A percentile compares a stretch with the other conserved stretches of the same genome.
Conservation (phyloP, 1,140 invertebrate genomes). For the Steinernema khuongi region DNA sequence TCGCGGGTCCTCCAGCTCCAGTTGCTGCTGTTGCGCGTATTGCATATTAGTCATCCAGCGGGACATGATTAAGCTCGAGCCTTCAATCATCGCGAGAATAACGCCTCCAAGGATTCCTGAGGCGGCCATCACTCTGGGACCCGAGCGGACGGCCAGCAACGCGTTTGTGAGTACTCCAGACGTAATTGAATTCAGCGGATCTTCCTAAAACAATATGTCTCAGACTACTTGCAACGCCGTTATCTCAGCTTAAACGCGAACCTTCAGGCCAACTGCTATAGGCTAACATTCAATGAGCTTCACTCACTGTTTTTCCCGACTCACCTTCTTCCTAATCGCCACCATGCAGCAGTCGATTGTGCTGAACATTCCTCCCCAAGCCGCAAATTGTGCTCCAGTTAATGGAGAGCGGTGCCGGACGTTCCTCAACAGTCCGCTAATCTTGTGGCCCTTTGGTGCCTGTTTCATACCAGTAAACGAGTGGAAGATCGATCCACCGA, state of each 20-base stretch:
- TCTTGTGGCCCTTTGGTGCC: constrained; percentile 68
- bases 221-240: too few species aligned
- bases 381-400: constrained; percentile 60
- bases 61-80: constrained; percentile 85
- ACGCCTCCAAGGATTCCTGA: constrained; percentile 90
- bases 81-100: constrained; percentile 88
- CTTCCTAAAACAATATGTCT: constrained; percentile 60
- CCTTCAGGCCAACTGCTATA: too few species aligned
- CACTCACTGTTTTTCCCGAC: too few species aligned
- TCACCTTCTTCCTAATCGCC: constrained; percentile 89
- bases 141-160: constrained; percentile 86
- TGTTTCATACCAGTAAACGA: constrained; percentile 92
- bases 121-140: constrained; percentile 80
- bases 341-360: constrained; percentile 92
- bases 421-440: constrained; percentile 38
- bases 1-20: neutral
- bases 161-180: constrained; percentile 90
- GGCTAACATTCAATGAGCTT: too few species aligned
- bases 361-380: constrained; percentile 81
- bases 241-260: too few species aligned
- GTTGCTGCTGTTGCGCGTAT: constrained; percentile 39
- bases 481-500: constrained; percentile 93
- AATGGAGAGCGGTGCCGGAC: constrained; percentile 49
- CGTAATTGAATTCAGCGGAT: constrained; percentile 74
- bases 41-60: constrained; percentile 61